Base-by-base conservation (phyloP, 2,888 invertebrate genomes). In the Zaprionus bogoriensis region DNA sequence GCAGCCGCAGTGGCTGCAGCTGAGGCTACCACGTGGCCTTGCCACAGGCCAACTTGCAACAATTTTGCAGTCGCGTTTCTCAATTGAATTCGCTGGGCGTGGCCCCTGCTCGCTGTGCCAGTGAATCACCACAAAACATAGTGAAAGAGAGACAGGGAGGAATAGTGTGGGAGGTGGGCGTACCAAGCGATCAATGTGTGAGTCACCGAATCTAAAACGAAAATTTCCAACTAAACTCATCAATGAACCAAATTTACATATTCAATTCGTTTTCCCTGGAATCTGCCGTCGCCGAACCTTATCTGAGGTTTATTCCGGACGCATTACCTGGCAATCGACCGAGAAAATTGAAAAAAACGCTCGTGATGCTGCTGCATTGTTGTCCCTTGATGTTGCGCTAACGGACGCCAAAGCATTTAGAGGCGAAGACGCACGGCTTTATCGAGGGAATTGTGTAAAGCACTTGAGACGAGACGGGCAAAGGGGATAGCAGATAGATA, bases 381-480 rank as follows among this genome's bases (percentile, higher is more conserved):
- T 38, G 30, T 38, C 22, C 19, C 25, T 14, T 22, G 46, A 25
- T 50, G 66, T 30, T 60, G 59, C 79, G 79, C 79, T 83, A 80
- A 83, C 83, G 74, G 80, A 79, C 80, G 80, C 83, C 80, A 79
- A 72, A 70, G 65, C 80, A 80, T 83, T 80, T 83, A 79, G 75
- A 63, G 66, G 62, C 58, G 6, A 64, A 60, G 54, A 41, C 57
- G 61, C 45, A 22, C n/a, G n/a, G 50, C 27, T 63, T 72, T 75
- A 75, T 75, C 76, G 50, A 41, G 36, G 28, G 50, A 64, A 58
- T 55, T 69, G 59, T 62, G 58, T 65, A 65, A 63, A 39, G 59
- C 73, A 69, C 73, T 74, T 63, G 74, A 74, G 66, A 67, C 70
- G 32, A 22, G n/a, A 45, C 45, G 57, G 12, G 52, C 47, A 64